These are phyloP conservation scores for Coboldia fuscipes DNA, from an alignment of 1,140 invertebrate species.

Conservation along the genomic window DNA sequence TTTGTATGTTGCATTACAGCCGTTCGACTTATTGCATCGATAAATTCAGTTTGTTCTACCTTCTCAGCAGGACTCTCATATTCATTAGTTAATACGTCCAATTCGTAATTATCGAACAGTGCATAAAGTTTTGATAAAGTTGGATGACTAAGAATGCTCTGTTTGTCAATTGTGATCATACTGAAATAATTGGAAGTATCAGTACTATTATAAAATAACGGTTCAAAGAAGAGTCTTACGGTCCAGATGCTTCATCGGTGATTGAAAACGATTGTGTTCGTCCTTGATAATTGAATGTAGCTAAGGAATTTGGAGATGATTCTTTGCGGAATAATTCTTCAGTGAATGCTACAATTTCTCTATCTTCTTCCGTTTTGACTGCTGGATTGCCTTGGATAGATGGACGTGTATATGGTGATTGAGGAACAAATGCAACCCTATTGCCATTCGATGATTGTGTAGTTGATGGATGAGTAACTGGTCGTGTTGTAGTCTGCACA, in stretches of 20 bases:
- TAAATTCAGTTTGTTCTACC: slow-evolving; percentile 50
- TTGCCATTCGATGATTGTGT: not conserved
- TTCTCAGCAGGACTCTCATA: slow-evolving; percentile 50
- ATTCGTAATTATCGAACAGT: slow-evolving; percentile 56
- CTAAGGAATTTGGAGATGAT: slow-evolving; percentile 41
- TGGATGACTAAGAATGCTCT: slow-evolving; percentile 31
- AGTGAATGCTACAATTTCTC: slow-evolving; percentile 28
- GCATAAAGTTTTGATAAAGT: slow-evolving; percentile 42
- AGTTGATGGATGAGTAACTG: not conserved
- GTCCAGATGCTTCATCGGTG: slow-evolving; percentile 45
- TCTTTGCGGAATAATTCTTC: slow-evolving; percentile 50
- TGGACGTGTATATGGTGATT: not conserved
- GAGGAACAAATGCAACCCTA: not conserved
- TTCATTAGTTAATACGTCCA: slow-evolving; percentile 50
- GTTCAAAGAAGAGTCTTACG: slow-evolving; percentile 28
- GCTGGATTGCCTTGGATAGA: not conserved
- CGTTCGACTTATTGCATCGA: slow-evolving; percentile 51
- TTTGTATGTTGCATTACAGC: slow-evolving; percentile 50
- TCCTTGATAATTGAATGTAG: slow-evolving; percentile 44
- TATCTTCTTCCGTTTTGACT: slow-evolving; percentile 17
- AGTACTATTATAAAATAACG: not conserved
- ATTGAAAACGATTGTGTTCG: slow-evolving; percentile 38
- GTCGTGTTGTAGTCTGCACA: not conserved
- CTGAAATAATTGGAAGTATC: slow-evolving; percentile 21
- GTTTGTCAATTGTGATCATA: slow-evolving; percentile 29